These are phyloP conservation scores for Nansenia antarctica DNA, from an alignment of 2,113 vertebrate species.

Conservation along the genomic window DNA sequence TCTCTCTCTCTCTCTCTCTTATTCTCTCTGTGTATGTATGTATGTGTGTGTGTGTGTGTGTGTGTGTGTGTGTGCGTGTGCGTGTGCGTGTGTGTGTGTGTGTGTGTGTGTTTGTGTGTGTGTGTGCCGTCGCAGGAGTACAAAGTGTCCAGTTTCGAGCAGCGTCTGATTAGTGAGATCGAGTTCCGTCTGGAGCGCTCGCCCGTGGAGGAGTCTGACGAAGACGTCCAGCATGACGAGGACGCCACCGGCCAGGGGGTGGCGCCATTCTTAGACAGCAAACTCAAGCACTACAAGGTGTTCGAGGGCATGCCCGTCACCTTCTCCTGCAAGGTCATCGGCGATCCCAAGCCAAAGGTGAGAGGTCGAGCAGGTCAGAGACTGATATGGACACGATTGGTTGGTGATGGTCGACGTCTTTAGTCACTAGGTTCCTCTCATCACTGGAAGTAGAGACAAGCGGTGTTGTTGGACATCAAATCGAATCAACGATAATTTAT, in stretches of 20 bases:
- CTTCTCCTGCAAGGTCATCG: slow-evolving; percentile 89
- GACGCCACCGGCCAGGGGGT: slow-evolving; percentile 60
- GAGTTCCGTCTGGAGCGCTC: slow-evolving; percentile 95
- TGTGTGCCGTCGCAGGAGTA: slow-evolving; percentile 82
- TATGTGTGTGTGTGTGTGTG: no score
- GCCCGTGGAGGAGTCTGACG: slow-evolving; percentile 91
- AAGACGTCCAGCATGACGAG: slow-evolving; percentile 84
- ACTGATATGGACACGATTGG: no score
- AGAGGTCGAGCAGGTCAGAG: slow-evolving; percentile 25
- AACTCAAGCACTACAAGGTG: slow-evolving; percentile 94
- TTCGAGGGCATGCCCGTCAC: slow-evolving; percentile 97
- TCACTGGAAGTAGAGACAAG: no score
- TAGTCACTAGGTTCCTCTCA: no score
- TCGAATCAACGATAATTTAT: no score
- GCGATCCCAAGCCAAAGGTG: slow-evolving; percentile 95
- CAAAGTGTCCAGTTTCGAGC: slow-evolving; percentile 98
- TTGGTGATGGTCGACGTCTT: no score
- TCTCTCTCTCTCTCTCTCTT: background rate
- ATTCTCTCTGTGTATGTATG: no score
- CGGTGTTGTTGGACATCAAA: no score
- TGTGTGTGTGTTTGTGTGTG: no score
- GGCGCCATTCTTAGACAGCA: slow-evolving; percentile 84
- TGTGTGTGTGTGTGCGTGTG: no score
- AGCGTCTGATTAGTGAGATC: slow-evolving; percentile 96
- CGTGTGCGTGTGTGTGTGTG: no score